Evolutionary conservation across 2,888 invertebrate genomes (phyloP).

Genomic region (Cheilosia impressa): DNA sequence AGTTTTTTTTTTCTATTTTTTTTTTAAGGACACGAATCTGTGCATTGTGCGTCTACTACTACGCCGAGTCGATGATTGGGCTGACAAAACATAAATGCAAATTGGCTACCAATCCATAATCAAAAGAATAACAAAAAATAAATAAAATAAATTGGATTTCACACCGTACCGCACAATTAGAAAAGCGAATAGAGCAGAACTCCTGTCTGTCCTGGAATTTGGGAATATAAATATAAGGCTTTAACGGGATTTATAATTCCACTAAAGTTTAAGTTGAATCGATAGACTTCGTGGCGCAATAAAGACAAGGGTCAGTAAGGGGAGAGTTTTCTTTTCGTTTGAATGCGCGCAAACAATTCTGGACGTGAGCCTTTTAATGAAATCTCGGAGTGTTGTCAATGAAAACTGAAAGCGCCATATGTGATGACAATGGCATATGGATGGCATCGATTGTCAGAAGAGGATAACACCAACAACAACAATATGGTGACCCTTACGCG

Average conservation of each 20-base stretch:
- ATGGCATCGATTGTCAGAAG: constrained; percentile 10
- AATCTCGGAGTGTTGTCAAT: constrained; percentile 33
- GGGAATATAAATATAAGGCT: constrained; percentile 18
- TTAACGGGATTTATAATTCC: constrained; percentile 28
- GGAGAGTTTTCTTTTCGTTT: constrained; percentile 23
- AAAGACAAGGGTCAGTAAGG: constrained; percentile 3
- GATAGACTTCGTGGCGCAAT: constrained; percentile 16
- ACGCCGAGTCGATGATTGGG: constrained; percentile 48
- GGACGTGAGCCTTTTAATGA: constrained; percentile 39
- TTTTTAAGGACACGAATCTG: constrained; percentile 44
- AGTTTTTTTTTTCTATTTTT: constrained; percentile 3
- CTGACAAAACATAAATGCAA: constrained; percentile 41
- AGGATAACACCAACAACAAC: neutral
- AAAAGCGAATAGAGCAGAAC: constrained; percentile 1
- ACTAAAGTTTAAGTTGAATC: constrained; percentile 19
- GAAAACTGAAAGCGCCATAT: constrained; percentile 16
- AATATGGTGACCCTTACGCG: constrained; percentile 8
- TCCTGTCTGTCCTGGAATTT: constrained; percentile 5
- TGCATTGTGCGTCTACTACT: neutral
- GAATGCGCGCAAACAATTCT: neutral
- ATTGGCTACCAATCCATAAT: constrained; percentile 33
- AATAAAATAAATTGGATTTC: constrained; percentile 55
- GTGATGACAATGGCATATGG: constrained; percentile 7
- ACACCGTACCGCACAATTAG: constrained; percentile 11
- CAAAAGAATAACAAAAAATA: constrained; percentile 9